phyloP scores from a whole-genome alignment of 1,140 invertebrate species.

The Lerema accius region DNA sequence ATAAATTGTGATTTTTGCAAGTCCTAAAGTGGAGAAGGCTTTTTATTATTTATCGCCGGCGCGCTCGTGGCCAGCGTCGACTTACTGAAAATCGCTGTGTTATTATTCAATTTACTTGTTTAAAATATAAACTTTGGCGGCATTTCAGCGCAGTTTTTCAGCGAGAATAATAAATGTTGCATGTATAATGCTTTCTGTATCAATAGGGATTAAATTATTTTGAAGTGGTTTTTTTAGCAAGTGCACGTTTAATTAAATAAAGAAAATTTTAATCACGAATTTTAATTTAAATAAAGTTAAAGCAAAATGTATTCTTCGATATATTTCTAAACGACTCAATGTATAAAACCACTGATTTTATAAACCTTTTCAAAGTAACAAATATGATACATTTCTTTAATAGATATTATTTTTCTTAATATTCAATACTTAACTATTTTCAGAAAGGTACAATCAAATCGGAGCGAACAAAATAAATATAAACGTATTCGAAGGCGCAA shows the following conservation, averaged over 20 bases:
- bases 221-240: no score
- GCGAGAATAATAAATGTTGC: slow-evolving; percentile 19
- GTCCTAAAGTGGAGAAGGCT: slow-evolving; percentile 82
- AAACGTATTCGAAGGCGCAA: slow-evolving; percentile 59
- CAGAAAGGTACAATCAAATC: slow-evolving; percentile 35
- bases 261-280: no score
- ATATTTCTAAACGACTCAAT: no score
- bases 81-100: slow-evolving; percentile 75
- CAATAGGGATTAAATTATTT: slow-evolving; percentile 2
- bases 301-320: no score
- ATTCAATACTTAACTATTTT: slow-evolving; percentile 35
- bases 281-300: no score
- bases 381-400: no score
- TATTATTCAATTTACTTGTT: slow-evolving; percentile 77
- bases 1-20: slow-evolving; percentile 83
- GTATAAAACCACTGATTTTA: no score
- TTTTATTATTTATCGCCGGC: slow-evolving; percentile 80
- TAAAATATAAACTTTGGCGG: slow-evolving; percentile 55
- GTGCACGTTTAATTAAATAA: no score
- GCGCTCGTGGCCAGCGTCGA: slow-evolving; percentile 66
- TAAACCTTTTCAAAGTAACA: no score
- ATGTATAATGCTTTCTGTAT: slow-evolving; percentile 25
- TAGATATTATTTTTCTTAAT: no score
- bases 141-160: slow-evolving; percentile 35
- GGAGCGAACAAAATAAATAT: slow-evolving; percentile 61